Percentiles rank a stretch among this genome's conserved stretches.
These are phyloP conservation scores for Cantharis rufa DNA, from an alignment of 2,888 invertebrate genomes.

Conservation along the genomic window DNA sequence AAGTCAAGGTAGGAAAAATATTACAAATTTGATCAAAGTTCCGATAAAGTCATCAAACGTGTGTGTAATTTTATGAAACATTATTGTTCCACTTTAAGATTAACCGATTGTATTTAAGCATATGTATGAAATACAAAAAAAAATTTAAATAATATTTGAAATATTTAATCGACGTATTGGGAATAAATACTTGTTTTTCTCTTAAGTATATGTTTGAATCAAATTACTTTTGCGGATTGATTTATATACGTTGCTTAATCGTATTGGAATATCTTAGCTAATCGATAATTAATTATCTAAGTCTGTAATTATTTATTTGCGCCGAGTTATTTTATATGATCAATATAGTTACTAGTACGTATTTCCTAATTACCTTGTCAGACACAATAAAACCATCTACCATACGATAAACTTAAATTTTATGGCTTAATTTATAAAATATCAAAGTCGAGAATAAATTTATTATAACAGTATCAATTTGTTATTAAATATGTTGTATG, in stretches of 20 bases:
- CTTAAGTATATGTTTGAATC: neutral
- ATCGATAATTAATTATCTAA: constrained; percentile 1
- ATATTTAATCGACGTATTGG: neutral
- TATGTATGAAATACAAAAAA: neutral
- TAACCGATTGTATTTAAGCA: neutral
- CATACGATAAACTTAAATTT: neutral
- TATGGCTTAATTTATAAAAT: neutral
- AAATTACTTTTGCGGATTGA: neutral
- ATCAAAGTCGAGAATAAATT: neutral
- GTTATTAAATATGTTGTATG: neutral
- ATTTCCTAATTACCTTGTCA: neutral
- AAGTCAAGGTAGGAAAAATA: neutral
- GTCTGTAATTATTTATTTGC: neutral
- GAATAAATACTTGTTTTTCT: neutral
- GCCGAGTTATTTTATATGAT: neutral
- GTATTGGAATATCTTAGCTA: neutral
- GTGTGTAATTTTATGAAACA: neutral
- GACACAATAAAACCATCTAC: neutral
- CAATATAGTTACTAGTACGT: neutral
- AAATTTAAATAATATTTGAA: neutral
- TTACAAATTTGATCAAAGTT: neutral
- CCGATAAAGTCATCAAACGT: neutral
- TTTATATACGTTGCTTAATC: neutral
- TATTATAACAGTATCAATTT: neutral
- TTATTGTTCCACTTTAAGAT: neutral